Evolutionary conservation across 2,888 invertebrate genomes (phyloP).

Genomic region (Yponomeuta plumbellus): DNA sequence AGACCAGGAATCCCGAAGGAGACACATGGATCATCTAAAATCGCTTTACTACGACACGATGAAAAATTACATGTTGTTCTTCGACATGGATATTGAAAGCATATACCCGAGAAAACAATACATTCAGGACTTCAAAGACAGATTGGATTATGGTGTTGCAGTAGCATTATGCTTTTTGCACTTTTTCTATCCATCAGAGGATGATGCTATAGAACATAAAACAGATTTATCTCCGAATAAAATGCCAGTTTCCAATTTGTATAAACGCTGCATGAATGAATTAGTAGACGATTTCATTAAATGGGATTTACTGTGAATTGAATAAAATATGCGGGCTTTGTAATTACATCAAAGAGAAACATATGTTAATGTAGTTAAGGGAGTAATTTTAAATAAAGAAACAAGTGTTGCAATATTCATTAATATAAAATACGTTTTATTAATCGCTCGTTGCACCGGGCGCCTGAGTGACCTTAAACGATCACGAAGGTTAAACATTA

Average conservation of each 20-base stretch:
- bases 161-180: conserved; percentile 30
- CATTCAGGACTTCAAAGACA: conserved; percentile 35
- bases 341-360: no score
- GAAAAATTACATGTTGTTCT: conserved; percentile 34
- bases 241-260: background rate
- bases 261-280: background rate
- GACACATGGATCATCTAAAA: conserved; percentile 36
- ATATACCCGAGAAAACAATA: conserved; percentile 37
- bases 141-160: conserved; percentile 41
- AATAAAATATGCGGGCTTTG: no score
- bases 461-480: no score
- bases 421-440: no score
- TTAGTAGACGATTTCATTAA: background rate
- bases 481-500: no score
- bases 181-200: conserved; percentile 31
- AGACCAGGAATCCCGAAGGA: conserved; percentile 39
- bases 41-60: conserved; percentile 38
- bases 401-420: no score
- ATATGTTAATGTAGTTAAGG: no score
- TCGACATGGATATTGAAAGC: conserved; percentile 33
- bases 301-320: background rate
- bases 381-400: no score
- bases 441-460: no score
- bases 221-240: background rate
- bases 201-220: conserved; percentile 8